Evolutionary conservation across 1,140 invertebrate species (phyloP).

Genomic region (Caenorhabditis briggsae): DNA sequence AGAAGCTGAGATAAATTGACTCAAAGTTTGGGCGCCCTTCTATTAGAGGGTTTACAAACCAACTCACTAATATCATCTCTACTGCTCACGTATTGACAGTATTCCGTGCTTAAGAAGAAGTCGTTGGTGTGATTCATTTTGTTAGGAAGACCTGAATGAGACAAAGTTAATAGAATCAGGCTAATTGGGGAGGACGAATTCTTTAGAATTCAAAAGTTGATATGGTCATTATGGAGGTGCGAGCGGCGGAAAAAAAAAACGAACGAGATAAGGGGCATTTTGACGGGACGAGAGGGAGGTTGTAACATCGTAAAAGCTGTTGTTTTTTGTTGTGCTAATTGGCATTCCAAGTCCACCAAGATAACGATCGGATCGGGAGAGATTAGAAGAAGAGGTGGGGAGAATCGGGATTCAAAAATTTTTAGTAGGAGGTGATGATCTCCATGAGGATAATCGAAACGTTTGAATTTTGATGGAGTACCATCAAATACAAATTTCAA

Average conservation of each 20-base stretch:
- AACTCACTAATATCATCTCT: constrained; percentile 40
- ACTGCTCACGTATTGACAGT: constrained; percentile 39
- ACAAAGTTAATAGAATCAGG: too few species aligned
- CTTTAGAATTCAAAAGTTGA: neutral
- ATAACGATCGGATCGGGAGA: constrained; percentile 8
- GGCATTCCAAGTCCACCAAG: constrained; percentile 22
- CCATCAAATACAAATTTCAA: too few species aligned
- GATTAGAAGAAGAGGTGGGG: neutral
- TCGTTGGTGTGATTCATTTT: constrained; percentile 46
- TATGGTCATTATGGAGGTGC: neutral
- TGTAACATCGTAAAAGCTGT: constrained; percentile 42
- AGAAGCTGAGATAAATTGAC: too few species aligned
- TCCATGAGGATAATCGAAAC: too few species aligned
- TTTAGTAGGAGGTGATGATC: too few species aligned
- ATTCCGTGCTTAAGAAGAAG: constrained; percentile 43
- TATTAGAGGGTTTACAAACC: neutral
- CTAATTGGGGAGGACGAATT: too few species aligned
- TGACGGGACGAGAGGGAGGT: neutral
- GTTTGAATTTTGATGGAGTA: neutral
- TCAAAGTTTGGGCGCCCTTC: too few species aligned
- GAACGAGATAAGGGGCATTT: constrained; percentile 29
- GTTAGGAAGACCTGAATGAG: constrained; percentile 40
- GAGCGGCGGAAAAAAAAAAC: neutral
- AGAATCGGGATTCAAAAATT: neutral
- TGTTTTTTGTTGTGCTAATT: constrained; percentile 44